phyloP scores from a whole-genome alignment of 1,140 invertebrate species.

The Ylistrum balloti region DNA sequence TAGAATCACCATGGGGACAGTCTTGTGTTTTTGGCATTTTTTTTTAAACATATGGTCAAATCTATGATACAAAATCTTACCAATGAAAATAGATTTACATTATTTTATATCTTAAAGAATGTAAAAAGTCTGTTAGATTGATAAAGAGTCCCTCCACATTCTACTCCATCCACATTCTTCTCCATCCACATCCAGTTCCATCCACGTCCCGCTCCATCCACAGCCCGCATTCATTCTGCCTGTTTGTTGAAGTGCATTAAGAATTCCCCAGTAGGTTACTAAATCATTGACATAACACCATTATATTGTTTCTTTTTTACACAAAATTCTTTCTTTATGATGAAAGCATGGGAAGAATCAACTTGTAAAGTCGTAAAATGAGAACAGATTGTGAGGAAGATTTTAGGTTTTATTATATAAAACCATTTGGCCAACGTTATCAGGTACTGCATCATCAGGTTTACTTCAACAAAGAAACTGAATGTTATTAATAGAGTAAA shows the following conservation, averaged over 20 bases:
- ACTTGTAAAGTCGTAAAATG: conserved; percentile 8
- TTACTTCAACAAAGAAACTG: neutral
- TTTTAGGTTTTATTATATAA: conserved; percentile 18
- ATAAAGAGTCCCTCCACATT: too few species aligned
- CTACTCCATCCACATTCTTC: too few species aligned
- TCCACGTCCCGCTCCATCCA: neutral
- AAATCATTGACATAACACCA: neutral
- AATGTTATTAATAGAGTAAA: neutral
- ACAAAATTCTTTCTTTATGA: conserved; percentile 9
- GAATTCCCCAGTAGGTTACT: neutral
- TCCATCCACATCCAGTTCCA: too few species aligned
- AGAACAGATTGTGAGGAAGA: neutral
- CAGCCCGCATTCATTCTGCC: neutral
- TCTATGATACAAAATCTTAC: too few species aligned
- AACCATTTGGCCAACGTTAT: neutral
- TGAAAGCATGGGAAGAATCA: neutral
- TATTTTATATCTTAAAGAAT: too few species aligned
- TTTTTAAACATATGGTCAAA: too few species aligned
- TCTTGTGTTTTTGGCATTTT: too few species aligned
- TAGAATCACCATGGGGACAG: too few species aligned
- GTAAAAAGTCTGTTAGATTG: too few species aligned
- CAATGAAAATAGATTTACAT: too few species aligned
- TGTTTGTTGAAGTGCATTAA: neutral
- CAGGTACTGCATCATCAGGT: neutral
- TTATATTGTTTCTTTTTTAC: neutral